Evolutionary conservation across 2,797 vertebrate species (phyloP).

Genomic region (Podargus strigoides): DNA sequence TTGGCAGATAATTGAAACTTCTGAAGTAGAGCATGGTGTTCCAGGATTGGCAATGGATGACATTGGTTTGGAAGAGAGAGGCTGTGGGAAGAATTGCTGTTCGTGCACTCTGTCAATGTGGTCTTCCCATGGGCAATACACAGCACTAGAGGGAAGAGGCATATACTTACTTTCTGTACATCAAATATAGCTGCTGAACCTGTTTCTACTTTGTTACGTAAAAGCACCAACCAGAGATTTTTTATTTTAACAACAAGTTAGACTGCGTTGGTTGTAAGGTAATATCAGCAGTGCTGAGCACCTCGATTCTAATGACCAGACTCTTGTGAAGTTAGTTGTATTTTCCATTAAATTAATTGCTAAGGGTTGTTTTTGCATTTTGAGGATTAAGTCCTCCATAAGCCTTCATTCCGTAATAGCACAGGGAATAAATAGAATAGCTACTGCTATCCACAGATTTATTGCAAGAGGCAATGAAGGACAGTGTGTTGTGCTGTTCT

Average conservation of each 20-base stretch:
- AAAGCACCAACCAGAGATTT: not conserved
- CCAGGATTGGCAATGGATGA: fast-evolving
- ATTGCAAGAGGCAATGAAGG: not conserved
- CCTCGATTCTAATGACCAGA: not conserved
- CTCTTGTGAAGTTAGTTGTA: not conserved
- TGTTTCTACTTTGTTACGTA: not conserved
- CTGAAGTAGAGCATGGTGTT: not conserved
- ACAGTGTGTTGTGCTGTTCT: not conserved
- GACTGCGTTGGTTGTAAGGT: not conserved
- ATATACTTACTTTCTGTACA: fast-evolving
- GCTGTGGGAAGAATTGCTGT: not conserved
- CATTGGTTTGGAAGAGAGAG: not conserved
- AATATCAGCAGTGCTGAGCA: not conserved
- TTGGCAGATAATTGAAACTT: not conserved
- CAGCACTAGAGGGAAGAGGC: not conserved
- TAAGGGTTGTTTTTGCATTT: not conserved
- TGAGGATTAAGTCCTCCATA: not conserved
- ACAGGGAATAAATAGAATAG: not conserved
- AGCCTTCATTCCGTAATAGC: not conserved
- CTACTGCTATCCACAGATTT: not conserved
- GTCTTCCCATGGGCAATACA: not conserved
- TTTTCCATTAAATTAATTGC: not conserved
- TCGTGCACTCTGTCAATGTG: not conserved
- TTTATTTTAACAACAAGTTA: not conserved
- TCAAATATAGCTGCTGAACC: not conserved